Base-by-base conservation (phyloP, 2,888 invertebrate genomes). In the Liodrosophila aerea region DNA sequence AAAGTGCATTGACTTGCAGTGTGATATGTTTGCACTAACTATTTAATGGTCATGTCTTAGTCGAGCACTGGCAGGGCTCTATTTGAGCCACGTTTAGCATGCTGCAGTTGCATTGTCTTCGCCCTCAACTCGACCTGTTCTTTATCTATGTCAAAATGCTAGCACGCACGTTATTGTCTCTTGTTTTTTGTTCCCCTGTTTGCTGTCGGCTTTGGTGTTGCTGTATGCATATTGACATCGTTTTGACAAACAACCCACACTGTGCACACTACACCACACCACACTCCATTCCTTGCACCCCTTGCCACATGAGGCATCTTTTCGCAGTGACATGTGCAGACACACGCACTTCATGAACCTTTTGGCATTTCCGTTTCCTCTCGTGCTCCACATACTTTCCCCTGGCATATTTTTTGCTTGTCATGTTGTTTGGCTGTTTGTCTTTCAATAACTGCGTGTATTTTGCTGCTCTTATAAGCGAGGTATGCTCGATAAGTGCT, bases 311-410 rank as follows among this genome's bases (percentile, higher is more conserved):
- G 27, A 59, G 33, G 37, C 52, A 37, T 67, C 44, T 41, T 43
- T 27, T 73, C 27, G 45, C 13, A 52, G 53, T 65, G 75, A 58
- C 71, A 80, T 60, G 69, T 70, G 69, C 63, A 70, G 63, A 65
- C 62, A 54, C 72, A 82, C 83, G 84, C 78, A 74, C 76, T 83
- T 52, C 84, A 76, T 63, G 62, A 40, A 73, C 81, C 80, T 62
- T 74, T 83, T 63, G 83, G 64, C 83, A 86, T 71, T 81, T 86
- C 86, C 85, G 76, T 61, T 71, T 81, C 74, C 64, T 52, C 73
- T 60, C 51, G n/a, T n/a, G n/a, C 52, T 53, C 44, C 11, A 29
- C 50, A 36, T 52, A 39, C 22, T 22, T 5, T 22, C 22, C 46
- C 49, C 52, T 70, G 70, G 57, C 72, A 72, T 51, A 61, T 60